These are phyloP conservation scores for Antheraea assamensis DNA, from an alignment of 2,888 invertebrate species.

Conservation along the genomic window DNA sequence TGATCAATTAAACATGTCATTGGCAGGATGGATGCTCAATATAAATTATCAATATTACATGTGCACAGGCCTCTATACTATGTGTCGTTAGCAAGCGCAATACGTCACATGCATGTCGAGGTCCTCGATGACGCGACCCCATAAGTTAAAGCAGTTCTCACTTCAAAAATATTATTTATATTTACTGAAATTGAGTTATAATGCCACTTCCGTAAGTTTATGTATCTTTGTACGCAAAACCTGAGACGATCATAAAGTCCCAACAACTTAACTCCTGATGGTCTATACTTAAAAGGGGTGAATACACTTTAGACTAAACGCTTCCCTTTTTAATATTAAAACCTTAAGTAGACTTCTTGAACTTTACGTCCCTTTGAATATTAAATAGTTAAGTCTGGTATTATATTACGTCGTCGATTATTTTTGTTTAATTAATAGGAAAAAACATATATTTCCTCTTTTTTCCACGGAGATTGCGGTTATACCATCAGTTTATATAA, in stretches of 20 bases:
- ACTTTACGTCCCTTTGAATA: constrained; percentile 36
- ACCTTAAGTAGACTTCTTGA: constrained; percentile 49
- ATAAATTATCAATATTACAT: too few species aligned
- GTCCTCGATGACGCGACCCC: too few species aligned
- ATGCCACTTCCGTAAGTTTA: neutral
- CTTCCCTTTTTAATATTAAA: constrained; percentile 63
- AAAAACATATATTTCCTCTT: neutral
- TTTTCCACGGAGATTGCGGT: too few species aligned
- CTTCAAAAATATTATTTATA: neutral
- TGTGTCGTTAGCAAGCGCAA: too few species aligned
- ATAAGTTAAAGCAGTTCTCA: neutral
- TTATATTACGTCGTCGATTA: neutral
- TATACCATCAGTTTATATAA: too few species aligned
- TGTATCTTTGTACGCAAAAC: constrained; percentile 17
- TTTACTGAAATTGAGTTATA: too few species aligned
- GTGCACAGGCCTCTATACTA: too few species aligned
- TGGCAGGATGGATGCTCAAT: too few species aligned
- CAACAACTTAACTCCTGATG: constrained; percentile 68
- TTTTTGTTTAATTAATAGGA: neutral
- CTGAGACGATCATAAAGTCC: constrained; percentile 19
- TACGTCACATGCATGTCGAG: too few species aligned
- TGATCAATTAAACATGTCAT: too few species aligned
- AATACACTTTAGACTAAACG: constrained; percentile 71
- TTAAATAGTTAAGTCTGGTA: neutral
- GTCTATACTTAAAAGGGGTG: constrained; percentile 79